Evolutionary conservation across 2,113 vertebrate species (phyloP), one percentile per base, ranked within the genome.

Genomic region (Oenanthe oenanthe): DNA sequence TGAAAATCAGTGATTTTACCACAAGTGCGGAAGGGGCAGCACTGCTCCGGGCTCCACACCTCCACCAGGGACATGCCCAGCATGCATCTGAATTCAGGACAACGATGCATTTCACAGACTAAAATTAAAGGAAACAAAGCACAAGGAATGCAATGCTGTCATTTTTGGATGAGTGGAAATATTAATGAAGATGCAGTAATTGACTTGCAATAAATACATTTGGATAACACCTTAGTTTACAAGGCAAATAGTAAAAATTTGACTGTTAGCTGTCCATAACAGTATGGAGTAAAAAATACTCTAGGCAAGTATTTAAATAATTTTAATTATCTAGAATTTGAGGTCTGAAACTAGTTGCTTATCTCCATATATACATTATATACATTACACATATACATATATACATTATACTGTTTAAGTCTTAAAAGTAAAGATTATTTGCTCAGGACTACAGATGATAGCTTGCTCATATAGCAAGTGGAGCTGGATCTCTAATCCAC

Each of bases 71-170:
- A 97, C 95, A 99, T 99, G 76, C 99, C 99, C 5, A 97, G 45
- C 54, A 98, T 96, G 96, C 99, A 99, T 8, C 32, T 98, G 68
- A 98, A 97, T 17, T 98, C 98, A 53, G 98, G 98, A 93, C 99
- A 99, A 74, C 98, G 98, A 95, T 98, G 98, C n/a, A 91, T 97
- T 95, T 99, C 99, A 95, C 99, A 99, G 83, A 98, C 99, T 99
- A 60, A 22, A 92, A 68, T 21, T 11, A 20, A 61, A 26, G 13
- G 73, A 75, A 76, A 80, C 5, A 10, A 84, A 85, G 45, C 47
- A 13, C 50, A 53, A 25, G 58, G 53, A 92, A 68, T 0, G 3
- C 29, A 74, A 21, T 25, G 10, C 11, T 72, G 25, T 22, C 10
- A 5, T n/a, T 73, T 75, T 73, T 42, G 36, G 42, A 57, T 21